These are phyloP conservation scores for Neofelis nebulosa DNA, from an alignment of 2,113 vertebrate genomes.

Conservation along the genomic window DNA sequence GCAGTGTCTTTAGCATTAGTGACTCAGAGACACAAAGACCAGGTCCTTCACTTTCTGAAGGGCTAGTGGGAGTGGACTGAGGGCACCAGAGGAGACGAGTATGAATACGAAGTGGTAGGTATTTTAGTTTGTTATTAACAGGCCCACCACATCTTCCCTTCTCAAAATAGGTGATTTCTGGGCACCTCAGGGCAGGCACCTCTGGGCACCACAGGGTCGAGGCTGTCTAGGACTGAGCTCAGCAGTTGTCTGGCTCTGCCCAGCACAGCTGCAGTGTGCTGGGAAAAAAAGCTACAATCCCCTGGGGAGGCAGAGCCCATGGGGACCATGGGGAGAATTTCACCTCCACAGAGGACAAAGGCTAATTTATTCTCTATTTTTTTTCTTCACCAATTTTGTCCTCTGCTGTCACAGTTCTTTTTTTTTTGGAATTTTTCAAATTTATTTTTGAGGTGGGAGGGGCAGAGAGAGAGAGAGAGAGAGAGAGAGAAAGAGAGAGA, in stretches of 20 bases:
- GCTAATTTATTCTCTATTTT: neutral
- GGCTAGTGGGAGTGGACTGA: too few species aligned
- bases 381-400: neutral
- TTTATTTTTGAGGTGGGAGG: too few species aligned
- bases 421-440: too few species aligned
- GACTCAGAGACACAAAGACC: neutral
- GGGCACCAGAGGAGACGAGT: neutral
- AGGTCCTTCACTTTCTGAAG: neutral
- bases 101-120: neutral
- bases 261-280: rapidly evolving
- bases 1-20: neutral
- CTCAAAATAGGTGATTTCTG: neutral
- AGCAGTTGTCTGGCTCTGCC: neutral
- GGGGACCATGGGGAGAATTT: neutral
- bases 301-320: neutral
- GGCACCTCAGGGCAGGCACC: neutral
- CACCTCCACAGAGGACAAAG: neutral
- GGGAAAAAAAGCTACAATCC: neutral
- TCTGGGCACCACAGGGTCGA: neutral
- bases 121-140: neutral
- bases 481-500: too few species aligned
- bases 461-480: too few species aligned
- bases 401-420: neutral
- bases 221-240: neutral
- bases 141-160: neutral